A percentile compares a stretch with the other conserved stretches of the same genome.
phyloP scores from a whole-genome alignment of 2,888 invertebrate species.

The Dasysyrphus albostriatus region DNA sequence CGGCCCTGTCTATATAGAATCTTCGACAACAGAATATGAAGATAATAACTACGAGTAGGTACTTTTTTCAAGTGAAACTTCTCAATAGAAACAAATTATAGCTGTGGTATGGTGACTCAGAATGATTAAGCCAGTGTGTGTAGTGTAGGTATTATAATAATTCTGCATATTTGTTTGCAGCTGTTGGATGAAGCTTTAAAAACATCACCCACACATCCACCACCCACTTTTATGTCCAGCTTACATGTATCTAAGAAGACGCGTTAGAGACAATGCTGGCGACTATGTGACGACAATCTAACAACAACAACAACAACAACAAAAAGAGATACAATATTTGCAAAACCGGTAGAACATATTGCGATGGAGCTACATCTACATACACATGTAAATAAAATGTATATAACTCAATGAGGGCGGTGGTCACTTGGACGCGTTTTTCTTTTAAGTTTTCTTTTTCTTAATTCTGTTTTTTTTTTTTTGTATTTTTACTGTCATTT shows the following conservation, averaged over 20 bases:
- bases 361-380: not conserved
- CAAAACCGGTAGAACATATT: slow-evolving; percentile 39
- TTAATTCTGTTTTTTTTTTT: not conserved
- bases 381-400: no score
- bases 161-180: slow-evolving; percentile 19
- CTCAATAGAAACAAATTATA: not conserved
- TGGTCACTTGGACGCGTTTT: slow-evolving; percentile 27
- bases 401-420: slow-evolving; percentile 24
- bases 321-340: slow-evolving; percentile 16
- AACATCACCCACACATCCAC: slow-evolving; percentile 2
- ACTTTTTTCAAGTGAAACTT: not conserved
- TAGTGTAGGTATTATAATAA: not conserved
- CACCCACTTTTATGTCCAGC: not conserved
- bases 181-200: slow-evolving; percentile 15
- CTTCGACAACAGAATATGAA: not conserved
- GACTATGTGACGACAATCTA: slow-evolving; percentile 6
- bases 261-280: slow-evolving; percentile 17
- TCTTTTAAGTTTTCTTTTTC: not conserved
- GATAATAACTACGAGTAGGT: not conserved
- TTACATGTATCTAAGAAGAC: not conserved
- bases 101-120: slow-evolving; percentile 8
- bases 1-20: not conserved
- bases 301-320: not conserved
- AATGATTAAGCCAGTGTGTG: not conserved
- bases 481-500: slow-evolving; percentile 20